Evolutionary conservation across 2,113 vertebrate genomes (phyloP).

Genomic region (Syrmaticus mikado): DNA sequence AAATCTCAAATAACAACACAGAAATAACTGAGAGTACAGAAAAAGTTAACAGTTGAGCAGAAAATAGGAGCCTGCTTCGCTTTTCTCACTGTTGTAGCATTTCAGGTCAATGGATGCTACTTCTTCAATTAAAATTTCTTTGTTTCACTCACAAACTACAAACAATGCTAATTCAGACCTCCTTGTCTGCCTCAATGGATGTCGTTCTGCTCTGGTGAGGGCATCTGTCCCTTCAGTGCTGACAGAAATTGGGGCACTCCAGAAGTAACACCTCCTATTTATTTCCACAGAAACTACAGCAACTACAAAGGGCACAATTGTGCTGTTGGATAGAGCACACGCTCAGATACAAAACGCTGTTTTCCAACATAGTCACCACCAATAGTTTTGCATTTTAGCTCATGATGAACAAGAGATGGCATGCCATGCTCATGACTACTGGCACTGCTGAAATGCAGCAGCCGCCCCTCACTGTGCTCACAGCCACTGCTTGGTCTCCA

Average conservation of each 20-base stretch:
- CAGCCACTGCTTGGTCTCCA: too few species aligned
- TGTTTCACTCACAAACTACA: rapidly evolving
- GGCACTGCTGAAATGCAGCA: too few species aligned
- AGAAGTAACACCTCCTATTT: not conserved
- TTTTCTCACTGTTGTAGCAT: rapidly evolving
- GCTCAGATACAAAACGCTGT: too few species aligned
- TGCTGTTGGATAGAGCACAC: too few species aligned
- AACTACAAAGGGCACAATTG: too few species aligned
- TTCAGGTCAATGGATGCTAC: not conserved
- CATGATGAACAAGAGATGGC: too few species aligned
- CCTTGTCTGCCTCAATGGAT: rapidly evolving
- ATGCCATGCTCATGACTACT: too few species aligned
- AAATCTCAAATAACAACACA: not conserved
- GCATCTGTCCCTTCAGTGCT: not conserved
- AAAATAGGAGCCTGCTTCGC: not conserved
- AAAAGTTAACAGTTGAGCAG: rapidly evolving
- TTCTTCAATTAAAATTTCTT: rapidly evolving
- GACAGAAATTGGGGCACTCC: not conserved
- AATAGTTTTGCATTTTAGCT: too few species aligned
- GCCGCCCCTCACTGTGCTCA: too few species aligned
- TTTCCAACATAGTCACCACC: too few species aligned
- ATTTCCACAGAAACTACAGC: too few species aligned
- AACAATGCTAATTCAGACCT: rapidly evolving
- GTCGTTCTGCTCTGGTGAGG: too few species aligned
- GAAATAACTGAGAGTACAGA: not conserved